Conservation (phyloP, 2,113 vertebrate genomes). For the Trachemys scripta region DNA sequence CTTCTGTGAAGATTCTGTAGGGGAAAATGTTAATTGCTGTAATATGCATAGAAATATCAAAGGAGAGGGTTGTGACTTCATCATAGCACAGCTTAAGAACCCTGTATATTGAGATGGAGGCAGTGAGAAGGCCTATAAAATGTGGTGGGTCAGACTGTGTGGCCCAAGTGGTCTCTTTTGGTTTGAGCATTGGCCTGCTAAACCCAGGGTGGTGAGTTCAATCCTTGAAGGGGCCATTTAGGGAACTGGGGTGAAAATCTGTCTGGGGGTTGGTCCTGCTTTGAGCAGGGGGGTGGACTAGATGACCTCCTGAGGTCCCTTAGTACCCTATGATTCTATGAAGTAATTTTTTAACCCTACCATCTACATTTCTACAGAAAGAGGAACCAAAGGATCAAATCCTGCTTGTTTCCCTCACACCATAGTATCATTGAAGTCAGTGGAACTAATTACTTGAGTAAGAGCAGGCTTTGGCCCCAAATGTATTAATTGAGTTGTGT, state of each 20-base stretch:
- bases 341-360: slow-evolving; percentile 7
- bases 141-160: slow-evolving; percentile 46
- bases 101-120: neutral
- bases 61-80: neutral
- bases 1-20: neutral
- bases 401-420: slow-evolving; percentile 48
- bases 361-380: slow-evolving; percentile 11
- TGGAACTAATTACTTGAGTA: slow-evolving; percentile 11
- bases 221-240: no score
- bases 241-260: no score
- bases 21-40: slow-evolving; percentile 26
- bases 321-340: no score
- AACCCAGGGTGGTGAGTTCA: no score
- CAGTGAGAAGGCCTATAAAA: slow-evolving; percentile 38
- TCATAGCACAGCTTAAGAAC: neutral
- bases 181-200: no score
- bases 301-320: no score
- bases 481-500: slow-evolving; percentile 45
- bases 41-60: neutral
- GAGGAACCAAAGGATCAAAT: slow-evolving; percentile 69
- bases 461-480: slow-evolving; percentile 30
- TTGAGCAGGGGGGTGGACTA: no score
- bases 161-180: slow-evolving; percentile 59
- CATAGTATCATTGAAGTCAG: slow-evolving; percentile 35
- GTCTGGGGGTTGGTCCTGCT: no score